Evolutionary conservation across 2,113 vertebrate species (phyloP).

Genomic region (Callipepla californica): DNA sequence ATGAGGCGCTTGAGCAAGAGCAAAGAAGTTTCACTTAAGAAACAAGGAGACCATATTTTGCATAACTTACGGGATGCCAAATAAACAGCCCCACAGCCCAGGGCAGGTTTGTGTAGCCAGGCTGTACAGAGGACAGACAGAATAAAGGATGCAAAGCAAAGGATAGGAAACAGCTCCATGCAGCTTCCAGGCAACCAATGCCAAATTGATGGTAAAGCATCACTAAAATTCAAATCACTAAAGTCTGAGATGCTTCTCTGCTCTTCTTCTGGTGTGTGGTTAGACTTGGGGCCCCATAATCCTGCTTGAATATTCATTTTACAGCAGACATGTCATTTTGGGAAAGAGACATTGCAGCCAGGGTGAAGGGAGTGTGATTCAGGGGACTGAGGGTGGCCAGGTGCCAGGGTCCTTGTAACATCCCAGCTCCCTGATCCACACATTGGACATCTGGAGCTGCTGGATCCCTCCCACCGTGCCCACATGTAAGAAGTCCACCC

Average conservation of each 20-base stretch:
- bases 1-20: not conserved
- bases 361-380: not conserved
- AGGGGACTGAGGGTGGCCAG: not conserved
- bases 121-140: too few relatives aligned
- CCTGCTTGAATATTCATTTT: accelerated
- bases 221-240: not conserved
- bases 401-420: not conserved
- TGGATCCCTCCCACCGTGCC: not conserved
- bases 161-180: too few relatives aligned
- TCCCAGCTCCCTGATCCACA: not conserved
- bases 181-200: not conserved
- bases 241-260: not conserved
- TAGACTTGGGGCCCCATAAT: not conserved
- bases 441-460: not conserved
- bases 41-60: not conserved
- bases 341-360: not conserved
- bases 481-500: too few relatives aligned
- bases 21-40: not conserved
- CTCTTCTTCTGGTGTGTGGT: not conserved
- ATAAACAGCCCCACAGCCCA: not conserved
- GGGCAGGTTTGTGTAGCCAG: not conserved
- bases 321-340: accelerated
- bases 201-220: not conserved
- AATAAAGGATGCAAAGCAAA: not conserved
- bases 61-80: not conserved